Evolutionary conservation across 2,113 vertebrate genomes (phyloP).

Genomic region (Pao palembangensis): DNA sequence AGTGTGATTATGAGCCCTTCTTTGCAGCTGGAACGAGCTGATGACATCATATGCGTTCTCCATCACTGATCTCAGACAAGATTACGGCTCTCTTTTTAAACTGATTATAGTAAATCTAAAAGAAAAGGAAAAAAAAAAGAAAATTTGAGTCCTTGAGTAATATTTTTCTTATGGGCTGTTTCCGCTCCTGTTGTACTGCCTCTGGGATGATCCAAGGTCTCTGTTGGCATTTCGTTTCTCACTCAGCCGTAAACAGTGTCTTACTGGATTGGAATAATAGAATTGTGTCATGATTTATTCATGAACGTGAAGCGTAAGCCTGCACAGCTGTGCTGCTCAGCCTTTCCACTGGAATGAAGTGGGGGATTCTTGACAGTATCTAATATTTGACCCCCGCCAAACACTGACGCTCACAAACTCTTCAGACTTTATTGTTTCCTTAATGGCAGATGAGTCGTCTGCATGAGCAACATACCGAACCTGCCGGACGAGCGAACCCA

Average conservation of each 20-base stretch:
- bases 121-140: not conserved
- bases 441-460: conserved; percentile 40
- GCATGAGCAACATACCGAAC: conserved; percentile 38
- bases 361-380: conserved; percentile 39
- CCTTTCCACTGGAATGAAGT: conserved; percentile 27
- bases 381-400: conserved; percentile 57
- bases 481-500: conserved; percentile 36
- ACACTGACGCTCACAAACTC: conserved; percentile 21
- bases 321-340: conserved; percentile 30
- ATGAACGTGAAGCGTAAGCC: conserved; percentile 49
- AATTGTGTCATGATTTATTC: conserved; percentile 61
- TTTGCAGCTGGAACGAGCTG: conserved; percentile 43
- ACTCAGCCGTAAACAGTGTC: conserved; percentile 58
- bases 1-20: conserved; percentile 41
- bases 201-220: conserved; percentile 52
- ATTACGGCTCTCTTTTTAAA: conserved; percentile 23
- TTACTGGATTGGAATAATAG: conserved; percentile 54
- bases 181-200: conserved; percentile 28
- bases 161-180: conserved; percentile 43
- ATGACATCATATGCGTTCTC: conserved; percentile 27
- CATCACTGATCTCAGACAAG: conserved; percentile 29
- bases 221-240: conserved; percentile 61
- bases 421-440: conserved; percentile 49
- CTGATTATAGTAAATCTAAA: conserved; percentile 1
- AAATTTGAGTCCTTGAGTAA: conserved; percentile 20